Conservation (phyloP, 2,113 vertebrate species). For the Oreochromis tanganicae region DNA sequence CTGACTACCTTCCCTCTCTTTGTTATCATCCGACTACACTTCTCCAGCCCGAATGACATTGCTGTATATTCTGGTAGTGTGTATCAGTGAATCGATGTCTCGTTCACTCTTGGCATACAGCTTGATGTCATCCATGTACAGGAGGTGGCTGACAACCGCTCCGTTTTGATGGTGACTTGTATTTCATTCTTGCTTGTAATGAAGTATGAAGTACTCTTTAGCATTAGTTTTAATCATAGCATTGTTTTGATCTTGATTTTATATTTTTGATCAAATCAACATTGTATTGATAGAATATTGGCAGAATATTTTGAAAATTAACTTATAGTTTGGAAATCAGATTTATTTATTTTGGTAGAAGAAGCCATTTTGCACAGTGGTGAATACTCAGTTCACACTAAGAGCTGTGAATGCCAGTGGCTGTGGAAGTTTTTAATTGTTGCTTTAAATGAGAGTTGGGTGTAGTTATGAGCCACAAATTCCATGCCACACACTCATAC, state of each 20-base stretch:
- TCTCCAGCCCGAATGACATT: too few relatives aligned
- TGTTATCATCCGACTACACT: too few relatives aligned
- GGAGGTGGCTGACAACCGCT: too few relatives aligned
- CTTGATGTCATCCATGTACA: too few relatives aligned
- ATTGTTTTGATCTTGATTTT: not conserved
- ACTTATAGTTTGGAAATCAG: not conserved
- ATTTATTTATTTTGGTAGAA: not conserved
- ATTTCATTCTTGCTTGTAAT: not conserved
- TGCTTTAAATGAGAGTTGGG: not conserved
- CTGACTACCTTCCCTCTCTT: too few relatives aligned
- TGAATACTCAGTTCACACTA: not conserved
- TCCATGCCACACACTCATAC: not conserved
- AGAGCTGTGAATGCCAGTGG: not conserved
- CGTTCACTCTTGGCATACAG: too few relatives aligned
- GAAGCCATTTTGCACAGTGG: not conserved
- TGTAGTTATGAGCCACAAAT: not conserved
- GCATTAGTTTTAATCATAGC: not conserved
- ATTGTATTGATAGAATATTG: not conserved
- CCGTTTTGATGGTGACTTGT: too few relatives aligned
- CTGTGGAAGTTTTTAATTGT: not conserved
- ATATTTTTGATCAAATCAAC: not conserved
- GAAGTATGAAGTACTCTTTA: not conserved
- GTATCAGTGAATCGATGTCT: too few relatives aligned
- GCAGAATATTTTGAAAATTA: not conserved
- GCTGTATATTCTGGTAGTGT: too few relatives aligned